phyloP scores from a whole-genome alignment of 2,797 vertebrate species.

The Lutjanus campechanus region DNA sequence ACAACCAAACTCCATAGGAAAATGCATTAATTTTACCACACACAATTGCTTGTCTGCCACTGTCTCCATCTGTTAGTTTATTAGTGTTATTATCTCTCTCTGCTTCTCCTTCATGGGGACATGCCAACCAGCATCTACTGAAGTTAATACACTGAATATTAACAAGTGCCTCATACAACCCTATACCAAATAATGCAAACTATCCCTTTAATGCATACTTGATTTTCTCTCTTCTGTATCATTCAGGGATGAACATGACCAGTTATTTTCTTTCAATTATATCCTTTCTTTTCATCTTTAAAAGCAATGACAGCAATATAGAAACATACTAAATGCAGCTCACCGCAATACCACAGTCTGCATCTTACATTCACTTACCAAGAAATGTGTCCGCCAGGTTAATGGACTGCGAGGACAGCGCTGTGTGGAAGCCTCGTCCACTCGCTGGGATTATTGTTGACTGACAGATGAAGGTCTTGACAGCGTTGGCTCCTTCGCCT shows the following conservation, averaged over 20 bases:
- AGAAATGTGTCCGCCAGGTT: slow-evolving; percentile 94
- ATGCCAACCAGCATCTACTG: too few species aligned
- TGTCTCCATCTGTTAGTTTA: too few species aligned
- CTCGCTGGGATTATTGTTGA: slow-evolving; percentile 97
- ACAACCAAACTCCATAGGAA: too few species aligned
- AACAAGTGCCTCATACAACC: too few species aligned
- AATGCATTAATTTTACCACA: too few species aligned
- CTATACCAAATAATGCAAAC: too few species aligned
- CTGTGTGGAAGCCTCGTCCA: slow-evolving; percentile 93
- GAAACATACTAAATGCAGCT: slow-evolving; percentile 1
- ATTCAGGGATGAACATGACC: not conserved
- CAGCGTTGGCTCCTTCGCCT: slow-evolving; percentile 88
- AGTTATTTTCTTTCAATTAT: not conserved
- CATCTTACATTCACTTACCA: slow-evolving; percentile 81
- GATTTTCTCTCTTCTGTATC: not conserved
- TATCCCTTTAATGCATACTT: not conserved
- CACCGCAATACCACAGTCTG: not conserved
- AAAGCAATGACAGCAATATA: not conserved
- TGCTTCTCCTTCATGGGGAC: too few species aligned
- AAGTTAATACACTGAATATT: too few species aligned
- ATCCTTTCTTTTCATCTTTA: not conserved
- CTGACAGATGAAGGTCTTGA: slow-evolving; percentile 95
- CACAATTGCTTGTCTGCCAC: too few species aligned
- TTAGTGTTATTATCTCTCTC: too few species aligned
- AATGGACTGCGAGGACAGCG: slow-evolving; percentile 95